phyloP scores from a whole-genome alignment of 2,113 vertebrate species.

The Burhinus bistriatus region DNA sequence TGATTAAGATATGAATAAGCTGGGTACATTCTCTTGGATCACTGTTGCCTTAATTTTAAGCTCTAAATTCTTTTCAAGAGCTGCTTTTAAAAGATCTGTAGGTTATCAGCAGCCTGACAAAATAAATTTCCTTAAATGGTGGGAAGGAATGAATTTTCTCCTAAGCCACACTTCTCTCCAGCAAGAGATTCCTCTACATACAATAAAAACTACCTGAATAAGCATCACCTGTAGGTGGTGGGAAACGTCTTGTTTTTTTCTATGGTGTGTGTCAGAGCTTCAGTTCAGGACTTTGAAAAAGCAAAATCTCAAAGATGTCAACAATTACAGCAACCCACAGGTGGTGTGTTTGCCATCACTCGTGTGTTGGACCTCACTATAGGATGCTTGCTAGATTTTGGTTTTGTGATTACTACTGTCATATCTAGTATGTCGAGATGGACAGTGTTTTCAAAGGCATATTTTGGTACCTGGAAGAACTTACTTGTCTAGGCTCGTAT shows the following conservation, averaged over 20 bases:
- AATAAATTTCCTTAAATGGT: neutral
- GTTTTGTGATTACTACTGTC: neutral
- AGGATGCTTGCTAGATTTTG: neutral
- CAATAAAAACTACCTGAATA: neutral
- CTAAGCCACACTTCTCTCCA: neutral
- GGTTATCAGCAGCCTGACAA: neutral
- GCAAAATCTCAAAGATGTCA: neutral
- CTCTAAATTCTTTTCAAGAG: neutral
- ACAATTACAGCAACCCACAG: neutral
- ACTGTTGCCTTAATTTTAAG: neutral
- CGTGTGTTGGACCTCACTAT: neutral
- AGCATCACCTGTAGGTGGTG: neutral
- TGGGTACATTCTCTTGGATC: neutral
- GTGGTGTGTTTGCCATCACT: neutral
- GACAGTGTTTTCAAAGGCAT: neutral
- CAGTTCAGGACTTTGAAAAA: neutral
- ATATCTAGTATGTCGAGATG: neutral
- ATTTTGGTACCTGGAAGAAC: neutral
- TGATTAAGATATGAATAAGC: neutral
- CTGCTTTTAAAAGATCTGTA: neutral
- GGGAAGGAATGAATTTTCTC: neutral
- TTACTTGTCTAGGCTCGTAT: neutral
- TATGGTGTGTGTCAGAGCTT: neutral
- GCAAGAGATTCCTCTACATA: neutral
- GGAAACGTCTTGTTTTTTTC: fast-evolving